Base-by-base conservation (phyloP, 1,140 invertebrate genomes). In the Lucilia cuprina region DNA sequence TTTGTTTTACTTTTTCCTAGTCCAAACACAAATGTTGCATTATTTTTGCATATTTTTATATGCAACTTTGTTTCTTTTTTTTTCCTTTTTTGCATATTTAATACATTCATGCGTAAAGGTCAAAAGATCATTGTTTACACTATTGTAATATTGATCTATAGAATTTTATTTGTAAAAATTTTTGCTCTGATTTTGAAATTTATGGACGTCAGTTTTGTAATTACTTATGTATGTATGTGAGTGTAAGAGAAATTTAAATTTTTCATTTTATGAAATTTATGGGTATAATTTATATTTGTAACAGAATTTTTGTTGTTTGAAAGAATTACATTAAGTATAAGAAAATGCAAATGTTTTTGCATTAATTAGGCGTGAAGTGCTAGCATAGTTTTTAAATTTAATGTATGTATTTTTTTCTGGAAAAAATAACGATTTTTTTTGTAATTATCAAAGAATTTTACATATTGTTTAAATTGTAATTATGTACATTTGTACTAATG, bases 91-190 rank as follows among this genome's bases (percentile, higher is more conserved):
- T 82, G 82, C 82, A 82, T 82, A 70, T 82, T 82, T 82, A 35
- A 41, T 70, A 50, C 50, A 65, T 70, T 82, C 82, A 82, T 82
- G 82, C 82, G 82, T 82, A 65, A 82, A 82, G 55, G 82, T 65
- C 55, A 35, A 70, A 82, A 82, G 82, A 35, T 65, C 55, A 82
- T 34, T 65, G 82, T 82, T 82, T 82, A 82, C 82, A 82, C 50
- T 60, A 60, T 65, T 82, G 82, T 82, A 41, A 41, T 47, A 35
- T 77, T 41, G 14, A 2, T 41, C 30, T 77, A 47, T 47, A 77
- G 75, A 77, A 19, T 35, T 70, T 70, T 21, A 21, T 70, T 70
- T 70, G n/a, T 70, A 21, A 5, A 70, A 21, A 70, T 25, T 10
- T 5, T 70, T 70, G 65, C 65, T 70, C 65, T 21, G 65, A 21